A percentile compares a stretch with the other conserved stretches of the same genome.
Evolutionary conservation across 2,888 invertebrate species (phyloP).

Genomic region (Hesperia comma): DNA sequence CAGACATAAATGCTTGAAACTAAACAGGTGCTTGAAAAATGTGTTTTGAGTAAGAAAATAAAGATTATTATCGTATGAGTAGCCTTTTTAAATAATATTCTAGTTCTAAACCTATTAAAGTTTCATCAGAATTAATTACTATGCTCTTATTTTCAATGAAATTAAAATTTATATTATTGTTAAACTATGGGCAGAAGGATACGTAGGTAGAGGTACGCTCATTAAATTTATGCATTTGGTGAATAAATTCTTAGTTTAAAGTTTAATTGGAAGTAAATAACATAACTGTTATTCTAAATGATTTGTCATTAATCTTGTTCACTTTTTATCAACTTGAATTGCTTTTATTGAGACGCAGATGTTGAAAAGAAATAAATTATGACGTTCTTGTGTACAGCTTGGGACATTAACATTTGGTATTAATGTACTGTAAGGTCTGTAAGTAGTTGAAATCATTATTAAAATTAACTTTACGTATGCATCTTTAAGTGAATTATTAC

Average conservation of each 20-base stretch:
- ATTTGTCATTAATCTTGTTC: slow-evolving; percentile 6
- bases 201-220: slow-evolving; percentile 7
- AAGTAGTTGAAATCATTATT: background rate
- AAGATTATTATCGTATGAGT: slow-evolving; percentile 14
- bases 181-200: slow-evolving; percentile 6
- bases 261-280: slow-evolving; percentile 7
- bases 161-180: slow-evolving; percentile 9
- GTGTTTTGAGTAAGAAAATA: slow-evolving; percentile 23
- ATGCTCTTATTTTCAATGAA: slow-evolving; percentile 8
- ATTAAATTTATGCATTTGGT: slow-evolving; percentile 5
- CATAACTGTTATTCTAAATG: slow-evolving; percentile 5
- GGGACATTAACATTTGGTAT: slow-evolving; percentile 3
- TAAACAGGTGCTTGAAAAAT: slow-evolving; percentile 25
- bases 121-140: slow-evolving; percentile 20
- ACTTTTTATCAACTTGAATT: slow-evolving; percentile 4
- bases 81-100: slow-evolving; percentile 11
- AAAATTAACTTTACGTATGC: background rate
- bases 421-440: background rate
- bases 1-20: slow-evolving; percentile 19
- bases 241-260: slow-evolving; percentile 3
- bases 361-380: background rate
- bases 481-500: too few relatives aligned
- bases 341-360: slow-evolving; percentile 4
- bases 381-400: background rate
- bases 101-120: slow-evolving; percentile 14